Conservation (phyloP, 2,797 vertebrate species). For the Brachymystax lenok region DNA sequence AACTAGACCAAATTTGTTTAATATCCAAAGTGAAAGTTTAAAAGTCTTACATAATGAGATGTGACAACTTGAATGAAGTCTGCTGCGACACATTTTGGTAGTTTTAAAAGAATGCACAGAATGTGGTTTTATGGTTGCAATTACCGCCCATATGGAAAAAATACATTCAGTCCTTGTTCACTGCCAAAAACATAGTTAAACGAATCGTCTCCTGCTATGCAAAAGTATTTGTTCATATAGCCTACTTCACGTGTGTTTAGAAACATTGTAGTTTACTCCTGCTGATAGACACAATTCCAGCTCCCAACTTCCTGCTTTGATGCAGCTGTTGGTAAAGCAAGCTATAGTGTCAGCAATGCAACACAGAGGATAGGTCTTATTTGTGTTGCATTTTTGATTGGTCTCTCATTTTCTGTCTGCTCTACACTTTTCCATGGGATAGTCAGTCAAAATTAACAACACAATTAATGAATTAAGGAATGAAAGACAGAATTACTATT, state of each 20-base stretch:
- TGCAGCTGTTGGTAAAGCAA: conserved; percentile 36
- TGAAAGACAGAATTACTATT: neutral
- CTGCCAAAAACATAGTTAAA: conserved; percentile 49
- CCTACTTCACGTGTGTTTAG: conserved; percentile 3
- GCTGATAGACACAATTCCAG: conserved; percentile 2
- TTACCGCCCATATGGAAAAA: conserved; percentile 68
- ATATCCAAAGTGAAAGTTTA: neutral
- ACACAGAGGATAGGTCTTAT: neutral
- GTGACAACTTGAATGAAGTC: conserved; percentile 8
- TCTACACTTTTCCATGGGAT: neutral
- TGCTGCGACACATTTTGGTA: conserved; percentile 33
- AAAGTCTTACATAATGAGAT: neutral
- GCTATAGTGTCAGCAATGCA: neutral
- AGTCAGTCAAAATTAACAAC: neutral
- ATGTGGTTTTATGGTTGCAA: conserved; percentile 48
- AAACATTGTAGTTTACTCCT: neutral
- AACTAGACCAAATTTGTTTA: neutral
- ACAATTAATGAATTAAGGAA: neutral
- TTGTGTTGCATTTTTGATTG: neutral
- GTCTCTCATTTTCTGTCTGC: neutral
- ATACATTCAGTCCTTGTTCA: conserved; percentile 66
- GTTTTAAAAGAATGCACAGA: conserved; percentile 44
- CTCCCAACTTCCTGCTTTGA: conserved; percentile 65
- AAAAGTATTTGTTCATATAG: conserved; percentile 5
- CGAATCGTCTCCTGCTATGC: conserved; percentile 32